Base-by-base conservation (phyloP, 2,888 invertebrate species). In the Sphecodes monilicornis region DNA sequence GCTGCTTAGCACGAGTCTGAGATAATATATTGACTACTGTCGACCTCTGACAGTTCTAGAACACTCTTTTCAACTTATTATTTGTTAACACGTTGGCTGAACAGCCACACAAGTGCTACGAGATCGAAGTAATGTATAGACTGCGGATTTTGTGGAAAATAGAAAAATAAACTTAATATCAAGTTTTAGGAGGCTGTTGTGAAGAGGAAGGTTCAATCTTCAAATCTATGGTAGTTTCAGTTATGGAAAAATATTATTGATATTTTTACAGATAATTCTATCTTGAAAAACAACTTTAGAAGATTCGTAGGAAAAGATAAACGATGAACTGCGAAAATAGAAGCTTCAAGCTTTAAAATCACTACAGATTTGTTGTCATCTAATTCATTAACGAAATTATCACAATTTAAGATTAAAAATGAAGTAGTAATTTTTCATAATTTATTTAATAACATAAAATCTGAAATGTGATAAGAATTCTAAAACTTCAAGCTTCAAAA, bases 1-100 rank as follows among this genome's bases (percentile, higher is more conserved):
- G 69, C 29, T 32, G 22, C 39, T 39, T 13, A 26, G 60, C 76
- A 81, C 68, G 76, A 39, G 73, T n/a, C 69, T 70, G 39, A 22
- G n/a, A 46, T 57, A 75, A 80, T 57, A 54, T 32, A 22, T 1
- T 43, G 22, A 22, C 26, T 29, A 18, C 5, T 8, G 64, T 18
- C 22, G 22, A 50, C 50, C 22, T 50, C 22, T 50, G 50, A 50
- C 50, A 22, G 50, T 18, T 10, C 22, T 50, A 8, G 50, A 50
- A 50, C 22, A 22, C 50, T 22, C 50, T 50, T 50, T 8, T 22
- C 22, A 50, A 1, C 46, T 18, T 46, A 46, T 6, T 46, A 5
- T 3, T 46, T 13, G 13, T 18, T 46, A 46, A n/a, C n/a, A n/a
- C n/a, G n/a, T n/a, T n/a, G n/a, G n/a, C n/a, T n/a, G n/a, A n/a